A percentile compares a stretch with the other conserved stretches of the same genome.
phyloP scores from a whole-genome alignment of 23 tunicate species.

The Trididemnum clinides region DNA sequence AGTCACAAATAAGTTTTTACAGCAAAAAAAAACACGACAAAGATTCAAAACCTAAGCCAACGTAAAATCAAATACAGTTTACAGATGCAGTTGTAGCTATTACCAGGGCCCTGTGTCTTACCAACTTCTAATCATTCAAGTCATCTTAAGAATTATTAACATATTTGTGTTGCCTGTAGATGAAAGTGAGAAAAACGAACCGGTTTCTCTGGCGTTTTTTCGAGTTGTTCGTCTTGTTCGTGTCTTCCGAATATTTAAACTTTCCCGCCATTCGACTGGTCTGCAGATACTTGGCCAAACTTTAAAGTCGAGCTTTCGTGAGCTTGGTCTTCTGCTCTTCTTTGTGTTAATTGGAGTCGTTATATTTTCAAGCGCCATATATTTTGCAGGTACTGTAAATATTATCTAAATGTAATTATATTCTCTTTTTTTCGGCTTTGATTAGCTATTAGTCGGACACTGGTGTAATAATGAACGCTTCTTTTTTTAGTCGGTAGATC shows the following conservation, averaged over 20 bases:
- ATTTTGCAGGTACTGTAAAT: slow-evolving; percentile 76
- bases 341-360: slow-evolving; percentile 95
- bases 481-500: too few relatives aligned
- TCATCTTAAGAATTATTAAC: too few relatives aligned
- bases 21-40: too few relatives aligned
- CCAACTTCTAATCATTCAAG: too few relatives aligned
- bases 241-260: slow-evolving; percentile 90
- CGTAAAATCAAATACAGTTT: too few relatives aligned
- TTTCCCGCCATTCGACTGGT: slow-evolving; percentile 94
- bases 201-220: slow-evolving; percentile 75
- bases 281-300: slow-evolving; percentile 89
- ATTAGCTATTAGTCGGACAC: background rate
- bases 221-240: slow-evolving; percentile 94
- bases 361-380: slow-evolving; percentile 89
- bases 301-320: slow-evolving; percentile 83
- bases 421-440: background rate
- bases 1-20: too few relatives aligned
- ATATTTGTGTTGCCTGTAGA: too few relatives aligned
- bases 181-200: too few relatives aligned
- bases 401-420: background rate
- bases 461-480: too few relatives aligned
- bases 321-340: slow-evolving; percentile 86
- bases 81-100: too few relatives aligned
- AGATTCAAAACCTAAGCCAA: too few relatives aligned
- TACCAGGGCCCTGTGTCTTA: too few relatives aligned